Evolutionary conservation across 2,888 invertebrate species (phyloP), one percentile per base, ranked within the genome.

Genomic region (Chromoteleia sp.): DNA sequence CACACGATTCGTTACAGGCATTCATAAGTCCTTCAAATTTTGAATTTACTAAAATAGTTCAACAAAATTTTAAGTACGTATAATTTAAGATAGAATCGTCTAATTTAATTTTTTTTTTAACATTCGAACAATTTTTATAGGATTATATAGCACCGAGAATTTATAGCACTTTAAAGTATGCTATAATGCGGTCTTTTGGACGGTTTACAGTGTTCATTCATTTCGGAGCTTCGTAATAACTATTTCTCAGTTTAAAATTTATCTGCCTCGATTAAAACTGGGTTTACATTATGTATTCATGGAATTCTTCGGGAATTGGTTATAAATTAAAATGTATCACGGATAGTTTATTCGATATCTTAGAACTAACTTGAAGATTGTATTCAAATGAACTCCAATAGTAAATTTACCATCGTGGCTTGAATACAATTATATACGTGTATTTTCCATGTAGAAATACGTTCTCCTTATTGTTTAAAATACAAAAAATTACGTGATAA

Each of bases 381-480:
- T 63, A 74, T 75, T 67, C 75, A 58, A 75, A 67, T 75, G 75
- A 59, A 75, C 43, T 75, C 67, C 59, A 52, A 59, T 36, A 52
- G 41, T 59, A 58, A 58, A 67, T 67, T 65, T 12, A 15, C 56
- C 43, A 21, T 30, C 43, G 30, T 30, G 21, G 33, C 52, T 61
- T 41, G 52, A 61, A 73, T 61, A 25, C 21, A 50, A 71, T 56
- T 30, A 43, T 48, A 70, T 54, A 33, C 8, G 4, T 41, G 14
- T 41, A 14, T 41, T 14, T 41, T 12, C 41, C 10, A 5, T 41
- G 41, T 41, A 41, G 14, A 41, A 41, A 41, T 41, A 29, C 29
- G 29, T 29, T 29, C n/a, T n/a, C n/a, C n/a, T n/a, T n/a, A n/a
- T n/a, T n/a, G n/a, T n/a, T n/a, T n/a, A n/a, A n/a, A n/a, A n/a